phyloP scores from a whole-genome alignment of 2,888 invertebrate genomes.

The Chymomyza fuscimana region DNA sequence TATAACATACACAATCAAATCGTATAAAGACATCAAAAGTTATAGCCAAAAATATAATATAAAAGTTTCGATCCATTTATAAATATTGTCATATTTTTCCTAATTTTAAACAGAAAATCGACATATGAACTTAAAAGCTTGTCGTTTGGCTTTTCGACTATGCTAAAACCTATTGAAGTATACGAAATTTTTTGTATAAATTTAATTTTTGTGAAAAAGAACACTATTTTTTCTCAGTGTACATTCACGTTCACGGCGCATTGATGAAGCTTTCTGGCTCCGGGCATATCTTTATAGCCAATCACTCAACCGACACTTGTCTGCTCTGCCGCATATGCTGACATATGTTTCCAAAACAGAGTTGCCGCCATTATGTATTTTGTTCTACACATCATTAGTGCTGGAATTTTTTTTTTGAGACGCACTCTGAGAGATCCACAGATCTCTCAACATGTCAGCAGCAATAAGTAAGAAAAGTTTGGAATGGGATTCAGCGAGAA shows the following conservation, averaged over 20 bases:
- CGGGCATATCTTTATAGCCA: slow-evolving; percentile 55
- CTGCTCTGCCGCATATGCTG: slow-evolving; percentile 32
- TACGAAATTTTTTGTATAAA: no score
- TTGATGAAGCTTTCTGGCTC: not conserved
- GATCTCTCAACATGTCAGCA: slow-evolving; percentile 21
- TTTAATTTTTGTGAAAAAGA: no score
- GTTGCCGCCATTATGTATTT: slow-evolving; percentile 39
- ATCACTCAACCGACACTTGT: slow-evolving; percentile 37
- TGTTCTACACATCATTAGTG: slow-evolving; percentile 60
- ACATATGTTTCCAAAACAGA: slow-evolving; percentile 36
- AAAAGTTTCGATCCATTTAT: no score
- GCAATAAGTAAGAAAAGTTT: slow-evolving; percentile 10
- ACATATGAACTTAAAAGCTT: no score
- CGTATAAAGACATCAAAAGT: no score
- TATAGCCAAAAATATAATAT: no score
- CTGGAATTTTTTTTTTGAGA: slow-evolving; percentile 34
- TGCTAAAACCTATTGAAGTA: no score
- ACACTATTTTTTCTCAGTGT: no score
- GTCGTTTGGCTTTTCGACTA: no score
- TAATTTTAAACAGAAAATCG: no score
- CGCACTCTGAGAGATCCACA: slow-evolving; percentile 7
- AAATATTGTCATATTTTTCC: no score
- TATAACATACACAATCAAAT: no score
- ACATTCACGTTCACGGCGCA: not conserved
- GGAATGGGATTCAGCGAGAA: slow-evolving; percentile 37